Evolutionary conservation across 1,140 invertebrate genomes (phyloP), one percentile per base, ranked within the genome.

Genomic region (Babylonia areolata): DNA sequence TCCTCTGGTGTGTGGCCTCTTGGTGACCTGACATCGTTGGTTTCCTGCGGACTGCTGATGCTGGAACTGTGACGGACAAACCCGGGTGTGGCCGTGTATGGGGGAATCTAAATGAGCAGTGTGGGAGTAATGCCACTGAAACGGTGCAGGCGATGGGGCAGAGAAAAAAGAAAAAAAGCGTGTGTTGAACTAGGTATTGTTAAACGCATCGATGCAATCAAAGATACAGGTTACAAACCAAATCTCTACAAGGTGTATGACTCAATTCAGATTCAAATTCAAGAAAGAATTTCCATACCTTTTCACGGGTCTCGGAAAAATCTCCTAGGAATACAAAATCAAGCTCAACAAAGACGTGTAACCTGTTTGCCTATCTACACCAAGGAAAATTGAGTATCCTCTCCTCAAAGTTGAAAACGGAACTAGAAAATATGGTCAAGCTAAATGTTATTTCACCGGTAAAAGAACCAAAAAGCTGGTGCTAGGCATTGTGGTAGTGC

Each of bases 381-480:
- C 39, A 40, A 40, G 39, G 15, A 79, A 79, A 42, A 42, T 42
- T 17, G 37, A 37, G 2, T 39, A 79, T 31, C 77, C 77, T n/a
- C 28, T 42, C 28, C 31, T 31, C 39, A 40, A 79, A 79, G 39
- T 15, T 79, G 23, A 46, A 79, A n/a, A 28, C 37, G 23, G 77
- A 79, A 42, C 77, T 79, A 0, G 40, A 42, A 15, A 46, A 79
- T 39, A 79, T 79, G 77, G 3, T 40, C 5, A 46, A 42, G 39
- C 37, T 33, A 42, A 39, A 37, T 23, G 77, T 79, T n/a, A 79
- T 79, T 37, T 79, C 77, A 40, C 39, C 77, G 23, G 77, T 79
- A 17, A 79, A 15, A 20, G 51, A 85, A 37, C 85, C 83, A 9
- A 85, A 78, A 6, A 46, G 84, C 40, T 85, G 82, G 71, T 82